These are phyloP conservation scores for Phymatocera aterrima DNA, from an alignment of 2,888 invertebrate species.

Conservation along the genomic window DNA sequence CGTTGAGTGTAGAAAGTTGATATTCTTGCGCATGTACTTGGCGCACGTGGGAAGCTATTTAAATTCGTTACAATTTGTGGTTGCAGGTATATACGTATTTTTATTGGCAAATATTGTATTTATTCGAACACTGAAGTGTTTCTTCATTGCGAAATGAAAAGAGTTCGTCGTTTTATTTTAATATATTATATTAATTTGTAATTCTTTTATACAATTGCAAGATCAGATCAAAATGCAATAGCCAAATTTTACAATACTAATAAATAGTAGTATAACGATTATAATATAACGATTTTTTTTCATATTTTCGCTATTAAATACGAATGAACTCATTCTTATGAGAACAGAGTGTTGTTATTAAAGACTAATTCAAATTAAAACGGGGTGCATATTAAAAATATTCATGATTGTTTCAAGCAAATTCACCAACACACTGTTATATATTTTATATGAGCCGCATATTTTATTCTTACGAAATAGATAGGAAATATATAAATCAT, in stretches of 20 bases:
- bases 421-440: neutral
- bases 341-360: slow-evolving; percentile 1
- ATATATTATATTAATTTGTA: neutral
- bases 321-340: slow-evolving; percentile 9
- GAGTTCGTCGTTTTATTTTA: slow-evolving; percentile 4
- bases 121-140: no score
- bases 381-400: neutral
- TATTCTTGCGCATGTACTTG: neutral
- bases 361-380: neutral
- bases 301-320: neutral
- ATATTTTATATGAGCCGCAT: neutral
- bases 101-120: neutral
- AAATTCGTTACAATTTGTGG: neutral
- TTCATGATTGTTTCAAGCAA: neutral
- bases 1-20: no score
- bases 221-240: slow-evolving; percentile 2
- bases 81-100: neutral
- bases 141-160: neutral
- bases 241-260: neutral
- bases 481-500: no score
- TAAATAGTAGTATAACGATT: slow-evolving; percentile 23
- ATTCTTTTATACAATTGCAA: neutral
- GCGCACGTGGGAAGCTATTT: neutral
- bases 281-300: neutral
- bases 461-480: neutral